phyloP scores from a whole-genome alignment of 2,113 vertebrate species.

The Xerus inauris region DNA sequence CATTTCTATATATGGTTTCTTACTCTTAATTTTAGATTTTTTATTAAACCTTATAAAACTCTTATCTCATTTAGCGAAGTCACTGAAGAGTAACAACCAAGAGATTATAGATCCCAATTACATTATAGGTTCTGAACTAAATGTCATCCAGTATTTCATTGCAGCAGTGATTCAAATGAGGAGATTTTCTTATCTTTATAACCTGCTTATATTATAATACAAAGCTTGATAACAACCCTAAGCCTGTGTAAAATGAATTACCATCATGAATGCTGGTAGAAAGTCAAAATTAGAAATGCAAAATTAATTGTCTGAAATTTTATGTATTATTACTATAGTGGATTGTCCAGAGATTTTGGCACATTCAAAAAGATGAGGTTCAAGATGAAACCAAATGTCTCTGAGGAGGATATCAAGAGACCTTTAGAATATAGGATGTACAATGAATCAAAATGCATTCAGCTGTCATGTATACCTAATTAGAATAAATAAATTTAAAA shows the following conservation, averaged over 20 bases:
- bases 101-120: not conserved
- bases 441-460: too few species aligned
- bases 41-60: conserved; percentile 2
- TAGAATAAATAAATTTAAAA: too few species aligned
- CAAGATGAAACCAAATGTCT: not conserved
- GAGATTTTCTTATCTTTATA: conserved; percentile 42
- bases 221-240: conserved; percentile 51
- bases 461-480: too few species aligned
- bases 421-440: not conserved
- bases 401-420: not conserved
- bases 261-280: not conserved
- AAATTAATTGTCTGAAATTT: conserved; percentile 43
- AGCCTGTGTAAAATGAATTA: not conserved
- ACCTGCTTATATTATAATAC: conserved; percentile 56
- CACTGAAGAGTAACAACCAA: conserved; percentile 40
- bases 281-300: conserved; percentile 67
- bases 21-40: not conserved
- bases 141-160: conserved; percentile 19
- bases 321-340: conserved; percentile 25
- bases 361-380: not conserved
- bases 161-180: conserved; percentile 40
- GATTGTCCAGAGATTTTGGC: not conserved
- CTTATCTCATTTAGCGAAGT: conserved; percentile 45
- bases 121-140: conserved; percentile 23
- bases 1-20: conserved; percentile 51